Evolutionary conservation across 2,888 invertebrate genomes (phyloP), one percentile per base, ranked within the genome.

Genomic region (Ophioninae sp.): DNA sequence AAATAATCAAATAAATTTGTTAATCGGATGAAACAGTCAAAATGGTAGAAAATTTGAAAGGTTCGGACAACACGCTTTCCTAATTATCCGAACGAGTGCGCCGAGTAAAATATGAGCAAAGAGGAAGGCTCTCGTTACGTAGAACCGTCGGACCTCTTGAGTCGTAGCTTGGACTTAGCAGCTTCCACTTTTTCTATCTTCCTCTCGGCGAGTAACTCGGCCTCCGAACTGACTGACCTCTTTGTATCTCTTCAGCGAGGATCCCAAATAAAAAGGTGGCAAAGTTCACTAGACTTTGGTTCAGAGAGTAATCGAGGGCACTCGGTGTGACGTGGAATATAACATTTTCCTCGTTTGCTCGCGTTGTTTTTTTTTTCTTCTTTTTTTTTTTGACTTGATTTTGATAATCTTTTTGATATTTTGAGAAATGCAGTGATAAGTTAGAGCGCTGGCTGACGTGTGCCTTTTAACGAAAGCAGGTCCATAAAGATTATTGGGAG

Each of bases 71-170:
- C 68, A 68, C 23, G 23, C 68, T 44, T 68, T 68, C 50, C 50
- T 50, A 68, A 68, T 68, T 68, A 44, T 68, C 44, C 68, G 68
- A 50, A 68, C 23, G 68, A 68, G 68, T 44, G 39, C 68, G 8
- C 23, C 23, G 23, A 50, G 21, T 50, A 50, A 44, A 50, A 23
- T 21, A 21, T 23, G 13, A 65, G 20, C 37, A 39, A 65, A 50
- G 44, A 13, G 44, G 13, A 20, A 41, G 67, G 41, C 17, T 10
- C 7, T 56, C 39, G 0, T 30, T 30, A 8, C 3, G 13, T 44
- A 44, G 21, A 8, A 17, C 57, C 37, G 37, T n/a, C 39, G 10
- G 37, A 13, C 44, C 44, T 17, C 44, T 8, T 44, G 37, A 56
- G n/a, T 10, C 39, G 50, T 20, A 37, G n/a, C 7, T 10, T 10